phyloP scores from a whole-genome alignment of 1,140 invertebrate genomes.

The Zaprionus lachaisei region DNA sequence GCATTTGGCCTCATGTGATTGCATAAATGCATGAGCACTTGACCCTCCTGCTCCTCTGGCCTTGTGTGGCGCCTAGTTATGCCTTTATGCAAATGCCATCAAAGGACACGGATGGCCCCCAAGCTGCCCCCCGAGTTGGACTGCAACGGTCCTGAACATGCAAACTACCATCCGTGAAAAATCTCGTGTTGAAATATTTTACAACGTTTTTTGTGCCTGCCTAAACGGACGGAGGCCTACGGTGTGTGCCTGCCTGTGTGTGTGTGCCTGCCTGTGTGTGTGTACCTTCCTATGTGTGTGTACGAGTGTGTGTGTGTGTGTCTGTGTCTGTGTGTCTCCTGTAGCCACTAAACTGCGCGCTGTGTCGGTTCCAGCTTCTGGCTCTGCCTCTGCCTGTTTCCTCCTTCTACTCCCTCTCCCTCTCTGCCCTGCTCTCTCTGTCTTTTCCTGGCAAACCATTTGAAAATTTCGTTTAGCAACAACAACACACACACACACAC shows the following conservation, averaged over 20 bases:
- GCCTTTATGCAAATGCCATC: constrained; percentile 69
- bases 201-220: constrained; percentile 76
- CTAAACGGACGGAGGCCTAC: constrained; percentile 51
- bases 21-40: constrained; percentile 46
- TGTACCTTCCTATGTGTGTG: constrained; percentile 3
- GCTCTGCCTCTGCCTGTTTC: neutral
- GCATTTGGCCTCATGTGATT: constrained; percentile 23
- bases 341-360: constrained; percentile 63
- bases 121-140: neutral
- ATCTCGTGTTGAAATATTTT: constrained; percentile 82
- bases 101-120: neutral
- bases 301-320: neutral
- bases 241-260: constrained; percentile 18
- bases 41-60: neutral
- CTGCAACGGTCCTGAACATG: constrained; percentile 76
- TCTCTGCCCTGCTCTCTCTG: neutral
- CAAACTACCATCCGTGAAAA: constrained; percentile 83
- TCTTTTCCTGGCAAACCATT: constrained; percentile 57
- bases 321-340: neutral
- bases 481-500: neutral
- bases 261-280: constrained; percentile 11
- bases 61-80: constrained; percentile 48
- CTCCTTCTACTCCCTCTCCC: neutral
- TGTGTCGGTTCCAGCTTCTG: constrained; percentile 11
- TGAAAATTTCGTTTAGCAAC: constrained; percentile 65